These are phyloP conservation scores for Rhorus exstirpatorius DNA, from an alignment of 2,888 invertebrate genomes.

Conservation along the genomic window DNA sequence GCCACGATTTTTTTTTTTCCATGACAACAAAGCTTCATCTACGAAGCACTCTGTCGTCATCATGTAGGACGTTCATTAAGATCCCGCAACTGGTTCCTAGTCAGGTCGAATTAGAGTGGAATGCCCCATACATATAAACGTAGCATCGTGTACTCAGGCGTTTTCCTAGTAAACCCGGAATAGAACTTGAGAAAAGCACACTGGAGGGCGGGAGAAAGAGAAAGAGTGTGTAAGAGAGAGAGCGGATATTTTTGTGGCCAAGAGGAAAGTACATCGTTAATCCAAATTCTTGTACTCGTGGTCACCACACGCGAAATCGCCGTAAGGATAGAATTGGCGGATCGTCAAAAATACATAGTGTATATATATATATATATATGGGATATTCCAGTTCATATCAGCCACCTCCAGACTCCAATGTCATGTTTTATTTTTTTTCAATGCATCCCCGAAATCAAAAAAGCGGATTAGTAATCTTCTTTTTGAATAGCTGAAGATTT, in stretches of 20 bases:
- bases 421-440: too few relatives aligned
- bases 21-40: too few relatives aligned
- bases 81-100: too few relatives aligned
- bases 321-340: conserved; percentile 30
- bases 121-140: conserved; percentile 37
- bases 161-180: conserved; percentile 82
- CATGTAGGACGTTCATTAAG: too few relatives aligned
- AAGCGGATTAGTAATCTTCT: too few relatives aligned
- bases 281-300: conserved; percentile 64
- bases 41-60: too few relatives aligned
- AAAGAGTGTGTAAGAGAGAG: conserved; percentile 54
- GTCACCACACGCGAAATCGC: conserved; percentile 36
- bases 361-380: too few relatives aligned
- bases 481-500: too few relatives aligned
- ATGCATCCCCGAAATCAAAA: too few relatives aligned
- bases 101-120: background rate
- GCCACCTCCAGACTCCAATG: too few relatives aligned
- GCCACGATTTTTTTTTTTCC: too few relatives aligned
- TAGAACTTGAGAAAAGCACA: conserved; percentile 76
- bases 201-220: conserved; percentile 32
- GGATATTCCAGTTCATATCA: too few relatives aligned
- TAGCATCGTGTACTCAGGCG: conserved; percentile 38
- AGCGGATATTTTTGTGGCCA: conserved; percentile 40
- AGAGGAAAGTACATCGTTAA: conserved; percentile 67
- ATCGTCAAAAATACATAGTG: conserved; percentile 59